Evolutionary conservation across 2,113 vertebrate genomes (phyloP), one percentile per base, ranked within the genome.

Genomic region (Paralichthys olivaceus): DNA sequence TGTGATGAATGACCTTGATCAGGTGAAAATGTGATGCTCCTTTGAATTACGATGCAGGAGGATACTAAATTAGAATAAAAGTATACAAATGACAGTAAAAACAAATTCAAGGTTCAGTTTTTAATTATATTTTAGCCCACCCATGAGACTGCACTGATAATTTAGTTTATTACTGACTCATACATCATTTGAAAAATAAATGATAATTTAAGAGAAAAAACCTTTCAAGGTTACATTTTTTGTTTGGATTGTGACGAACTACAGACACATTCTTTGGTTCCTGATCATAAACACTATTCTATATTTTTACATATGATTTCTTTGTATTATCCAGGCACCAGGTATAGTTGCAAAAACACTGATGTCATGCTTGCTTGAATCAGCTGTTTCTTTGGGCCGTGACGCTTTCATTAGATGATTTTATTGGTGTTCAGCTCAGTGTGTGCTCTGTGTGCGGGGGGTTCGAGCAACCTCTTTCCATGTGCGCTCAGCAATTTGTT

Each of bases 1-100:
- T 75, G 49, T 83, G 71, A 85, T 72, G 54, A 88, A 88, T 75
- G 70, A 67, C 57, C 63, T 67, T 54, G 37, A 78, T 74, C 69
- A 73, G 78, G 51, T 77, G 73, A 69, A 86, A 80, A 78, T 84
- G 4, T 74, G 56, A 84, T 61, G 57, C 59, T 72, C 51, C 37
- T 54, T 54, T 85, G 53, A 73, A 87, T 75, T 62, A 72, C 6
- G 57, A 77, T 81, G 61, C 60, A 74, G 69, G 17, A 32, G 22
- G 0, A n/a, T 59, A 34, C 29, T 69, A n/a, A 51, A 51, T 20
- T n/a, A 51, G 1, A 20, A 20, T 7, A 43, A 81, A 76, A 61
- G 37, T 47, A 55, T 56, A 8, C 32, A 40, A n/a, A 45, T 29
- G 19, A n/a, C 4, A 26, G 12, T 28, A 28, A 77, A 77, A 53